phyloP scores from a whole-genome alignment of 2,888 invertebrate species.

The Lycia hirtaria region DNA sequence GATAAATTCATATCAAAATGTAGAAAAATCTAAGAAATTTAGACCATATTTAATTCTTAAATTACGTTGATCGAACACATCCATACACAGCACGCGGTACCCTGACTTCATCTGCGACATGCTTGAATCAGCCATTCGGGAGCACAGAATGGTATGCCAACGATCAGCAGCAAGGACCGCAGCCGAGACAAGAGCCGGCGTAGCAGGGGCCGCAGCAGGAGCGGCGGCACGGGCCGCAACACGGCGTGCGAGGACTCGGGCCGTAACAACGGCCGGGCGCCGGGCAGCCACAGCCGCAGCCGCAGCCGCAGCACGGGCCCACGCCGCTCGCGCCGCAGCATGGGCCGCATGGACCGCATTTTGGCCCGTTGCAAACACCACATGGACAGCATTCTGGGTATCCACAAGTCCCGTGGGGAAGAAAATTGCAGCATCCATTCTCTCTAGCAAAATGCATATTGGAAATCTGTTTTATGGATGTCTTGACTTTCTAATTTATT shows the following conservation, averaged over 20 bases:
- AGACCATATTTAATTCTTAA: not conserved
- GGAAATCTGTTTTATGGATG: not conserved
- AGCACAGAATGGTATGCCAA: not conserved
- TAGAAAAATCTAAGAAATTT: not conserved
- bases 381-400: constrained; percentile 28
- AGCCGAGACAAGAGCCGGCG: constrained; percentile 5
- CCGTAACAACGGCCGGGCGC: constrained; percentile 7
- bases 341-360: constrained; percentile 13
- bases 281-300: constrained; percentile 2
- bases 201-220: constrained; percentile 14
- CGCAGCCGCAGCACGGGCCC: constrained; percentile 1
- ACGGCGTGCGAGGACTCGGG: not conserved
- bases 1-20: too few species aligned
- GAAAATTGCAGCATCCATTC: constrained; percentile 11
- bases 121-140: too few species aligned
- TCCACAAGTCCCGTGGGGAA: not conserved
- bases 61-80: not conserved
- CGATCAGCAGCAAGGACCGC: constrained; percentile 4
- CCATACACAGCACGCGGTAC: too few species aligned
- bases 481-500: too few species aligned
- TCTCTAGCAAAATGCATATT: constrained; percentile 1
- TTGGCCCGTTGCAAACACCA: constrained; percentile 10
- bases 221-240: constrained; percentile 5
- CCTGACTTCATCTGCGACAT: too few species aligned
- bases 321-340: constrained; percentile 10